phyloP scores from a whole-genome alignment of 2,888 invertebrate species.

The Protodeltote pygarga region DNA sequence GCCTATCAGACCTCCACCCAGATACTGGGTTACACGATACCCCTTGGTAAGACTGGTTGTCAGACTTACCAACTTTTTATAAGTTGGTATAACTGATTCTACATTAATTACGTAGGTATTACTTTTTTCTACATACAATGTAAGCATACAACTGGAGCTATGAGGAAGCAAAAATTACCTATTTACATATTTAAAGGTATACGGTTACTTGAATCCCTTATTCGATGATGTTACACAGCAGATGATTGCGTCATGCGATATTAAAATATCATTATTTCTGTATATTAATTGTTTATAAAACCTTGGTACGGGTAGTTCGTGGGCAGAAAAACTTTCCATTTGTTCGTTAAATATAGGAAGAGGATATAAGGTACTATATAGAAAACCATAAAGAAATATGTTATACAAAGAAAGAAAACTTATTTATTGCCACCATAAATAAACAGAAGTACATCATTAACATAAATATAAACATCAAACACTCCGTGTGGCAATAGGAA shows the following conservation, averaged over 20 bases:
- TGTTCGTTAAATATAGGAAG: background rate
- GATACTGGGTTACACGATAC: too few relatives aligned
- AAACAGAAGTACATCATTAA: too few relatives aligned
- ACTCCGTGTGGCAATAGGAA: too few relatives aligned
- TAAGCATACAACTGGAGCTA: background rate
- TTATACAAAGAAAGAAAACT: too few relatives aligned
- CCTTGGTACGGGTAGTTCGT: slow-evolving; percentile 10
- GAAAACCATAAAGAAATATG: too few relatives aligned
- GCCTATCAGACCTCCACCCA: too few relatives aligned
- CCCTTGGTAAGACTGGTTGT: too few relatives aligned
- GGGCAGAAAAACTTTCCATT: slow-evolving; percentile 1
- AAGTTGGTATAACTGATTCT: background rate
- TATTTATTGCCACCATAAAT: too few relatives aligned
- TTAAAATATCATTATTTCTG: slow-evolving; percentile 12
- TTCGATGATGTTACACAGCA: slow-evolving; percentile 5
- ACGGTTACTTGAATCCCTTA: background rate
- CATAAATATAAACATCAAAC: too few relatives aligned
- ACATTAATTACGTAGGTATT: background rate
- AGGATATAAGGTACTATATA: too few relatives aligned
- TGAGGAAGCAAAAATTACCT: slow-evolving; percentile 20
- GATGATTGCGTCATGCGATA: slow-evolving; percentile 22
- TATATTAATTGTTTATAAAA: slow-evolving; percentile 2
- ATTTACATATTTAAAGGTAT: background rate
- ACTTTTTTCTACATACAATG: too few relatives aligned
- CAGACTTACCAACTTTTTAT: too few relatives aligned